phyloP scores from a whole-genome alignment of 1,140 invertebrate species.

The Drosophila ficusphila region DNA sequence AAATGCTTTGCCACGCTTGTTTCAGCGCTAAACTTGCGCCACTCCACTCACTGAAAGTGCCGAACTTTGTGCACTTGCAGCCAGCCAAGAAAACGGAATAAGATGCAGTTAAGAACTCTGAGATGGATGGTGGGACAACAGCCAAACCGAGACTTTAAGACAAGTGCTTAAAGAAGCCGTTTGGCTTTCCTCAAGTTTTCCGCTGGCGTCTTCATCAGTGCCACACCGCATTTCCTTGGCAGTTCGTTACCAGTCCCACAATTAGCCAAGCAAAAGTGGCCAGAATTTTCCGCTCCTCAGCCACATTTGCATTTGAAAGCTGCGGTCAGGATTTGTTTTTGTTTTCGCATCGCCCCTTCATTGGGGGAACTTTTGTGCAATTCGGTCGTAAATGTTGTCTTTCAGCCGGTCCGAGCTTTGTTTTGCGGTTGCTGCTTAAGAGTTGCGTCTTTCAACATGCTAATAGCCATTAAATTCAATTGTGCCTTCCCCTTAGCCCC shows the following conservation, averaged over 20 bases:
- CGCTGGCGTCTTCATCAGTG: slow-evolving; percentile 12
- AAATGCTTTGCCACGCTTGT: slow-evolving; percentile 75
- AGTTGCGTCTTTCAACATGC: slow-evolving; percentile 66
- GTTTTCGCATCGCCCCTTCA: slow-evolving; percentile 4
- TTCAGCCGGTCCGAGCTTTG: slow-evolving; percentile 45
- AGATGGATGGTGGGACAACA: slow-evolving; percentile 4
- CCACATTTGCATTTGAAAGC: slow-evolving; percentile 52
- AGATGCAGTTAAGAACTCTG: slow-evolving; percentile 17
- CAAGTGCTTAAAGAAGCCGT: background rate
- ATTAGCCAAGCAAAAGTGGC: slow-evolving; percentile 42
- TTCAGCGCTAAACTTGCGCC: slow-evolving; percentile 26
- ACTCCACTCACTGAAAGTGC: slow-evolving; percentile 6
- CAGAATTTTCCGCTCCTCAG: slow-evolving; percentile 45
- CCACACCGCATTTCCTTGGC: slow-evolving; percentile 14
- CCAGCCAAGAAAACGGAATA: background rate
- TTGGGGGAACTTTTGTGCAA: slow-evolving; percentile 45
- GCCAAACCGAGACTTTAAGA: slow-evolving; percentile 22
- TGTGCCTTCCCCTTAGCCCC: slow-evolving; percentile 7
- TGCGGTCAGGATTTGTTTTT: slow-evolving; percentile 41
- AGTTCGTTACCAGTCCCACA: slow-evolving; percentile 48
- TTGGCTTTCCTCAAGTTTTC: background rate
- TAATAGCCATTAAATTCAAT: slow-evolving; percentile 74
- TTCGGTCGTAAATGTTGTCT: slow-evolving; percentile 56
- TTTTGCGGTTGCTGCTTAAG: slow-evolving; percentile 61
- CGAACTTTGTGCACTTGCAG: slow-evolving; percentile 44